Conservation (phyloP, 2,797 vertebrate species). For the Acanthiza pusilla region DNA sequence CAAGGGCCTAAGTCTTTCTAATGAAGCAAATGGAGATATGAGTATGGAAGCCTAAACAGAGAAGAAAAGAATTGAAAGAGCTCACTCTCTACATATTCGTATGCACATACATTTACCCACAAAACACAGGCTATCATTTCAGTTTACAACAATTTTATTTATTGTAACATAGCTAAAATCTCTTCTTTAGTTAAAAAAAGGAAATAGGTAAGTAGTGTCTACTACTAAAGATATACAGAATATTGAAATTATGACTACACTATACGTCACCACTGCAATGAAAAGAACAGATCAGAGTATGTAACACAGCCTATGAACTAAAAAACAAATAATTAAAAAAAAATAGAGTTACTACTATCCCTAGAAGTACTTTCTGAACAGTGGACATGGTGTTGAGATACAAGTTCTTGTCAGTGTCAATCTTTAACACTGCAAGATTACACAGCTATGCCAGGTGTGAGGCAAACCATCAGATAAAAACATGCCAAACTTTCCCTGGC, state of each 20-base stretch:
- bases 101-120: conserved; percentile 7
- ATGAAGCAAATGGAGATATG: conserved; percentile 10
- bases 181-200: neutral
- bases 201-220: neutral
- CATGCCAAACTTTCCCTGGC: neutral
- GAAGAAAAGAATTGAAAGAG: conserved; percentile 36
- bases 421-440: neutral
- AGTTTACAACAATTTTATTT: neutral
- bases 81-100: conserved; percentile 16
- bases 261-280: neutral
- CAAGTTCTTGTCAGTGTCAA: neutral
- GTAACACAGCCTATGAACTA: neutral
- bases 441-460: neutral
- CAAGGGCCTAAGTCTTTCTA: conserved; percentile 7
- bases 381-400: neutral
- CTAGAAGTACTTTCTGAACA: neutral
- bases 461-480: conserved; percentile 19
- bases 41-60: conserved; percentile 40
- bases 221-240: neutral
- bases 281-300: neutral
- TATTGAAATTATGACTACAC: neutral
- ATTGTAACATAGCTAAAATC: neutral
- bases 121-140: neutral
- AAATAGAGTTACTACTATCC: neutral
- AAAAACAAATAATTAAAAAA: neutral